phyloP scores from a whole-genome alignment of 2,113 vertebrate species.

The Dipodomys merriami region DNA sequence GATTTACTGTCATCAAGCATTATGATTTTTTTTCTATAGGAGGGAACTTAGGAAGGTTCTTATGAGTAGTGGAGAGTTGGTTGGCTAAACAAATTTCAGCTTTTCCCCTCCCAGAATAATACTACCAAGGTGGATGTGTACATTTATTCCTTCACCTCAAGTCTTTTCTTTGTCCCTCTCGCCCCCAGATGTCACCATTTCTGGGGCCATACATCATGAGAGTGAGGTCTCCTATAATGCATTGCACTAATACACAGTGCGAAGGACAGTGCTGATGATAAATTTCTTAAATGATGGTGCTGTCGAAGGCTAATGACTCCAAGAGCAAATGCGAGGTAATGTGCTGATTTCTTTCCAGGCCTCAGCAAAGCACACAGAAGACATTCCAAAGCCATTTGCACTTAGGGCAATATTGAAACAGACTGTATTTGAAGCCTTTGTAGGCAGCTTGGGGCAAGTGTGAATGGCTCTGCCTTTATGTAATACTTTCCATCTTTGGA shows the following conservation, averaged over 20 bases:
- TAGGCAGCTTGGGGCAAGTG: constrained; percentile 78
- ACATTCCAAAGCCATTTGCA: constrained; percentile 81
- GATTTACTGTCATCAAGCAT: not conserved
- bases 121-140: constrained; percentile 39
- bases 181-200: constrained; percentile 84
- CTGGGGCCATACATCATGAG: constrained; percentile 83
- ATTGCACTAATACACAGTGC: constrained; percentile 86
- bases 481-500: constrained; percentile 70
- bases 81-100: constrained; percentile 34
- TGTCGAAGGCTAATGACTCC: constrained; percentile 87
- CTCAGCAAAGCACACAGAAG: constrained; percentile 80
- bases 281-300: constrained; percentile 88
- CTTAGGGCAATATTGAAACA: constrained; percentile 77
- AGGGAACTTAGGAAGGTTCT: not conserved
- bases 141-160: constrained; percentile 76
- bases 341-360: constrained; percentile 75
- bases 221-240: constrained; percentile 84
- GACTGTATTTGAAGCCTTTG: constrained; percentile 79
- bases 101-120: constrained; percentile 41
- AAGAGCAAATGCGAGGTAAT: constrained; percentile 88
- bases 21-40: not conserved
- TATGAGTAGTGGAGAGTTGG: not conserved
- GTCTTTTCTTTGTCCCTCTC: constrained; percentile 82
- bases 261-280: constrained; percentile 87
- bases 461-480: constrained; percentile 75